phyloP scores from a whole-genome alignment of 2,797 vertebrate species.

The Meda fulgida region DNA sequence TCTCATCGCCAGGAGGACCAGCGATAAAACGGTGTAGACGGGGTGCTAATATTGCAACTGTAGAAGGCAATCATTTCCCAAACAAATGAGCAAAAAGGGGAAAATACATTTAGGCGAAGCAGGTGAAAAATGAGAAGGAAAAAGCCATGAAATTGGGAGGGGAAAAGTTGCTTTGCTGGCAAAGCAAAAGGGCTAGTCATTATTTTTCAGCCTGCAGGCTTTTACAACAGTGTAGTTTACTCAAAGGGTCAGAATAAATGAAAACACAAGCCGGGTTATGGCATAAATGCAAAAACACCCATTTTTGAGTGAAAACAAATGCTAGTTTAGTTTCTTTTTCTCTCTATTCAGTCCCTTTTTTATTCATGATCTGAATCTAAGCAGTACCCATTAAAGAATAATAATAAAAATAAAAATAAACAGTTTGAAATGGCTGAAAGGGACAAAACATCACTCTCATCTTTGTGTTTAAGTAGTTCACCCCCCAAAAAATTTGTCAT shows the following conservation, averaged over 20 bases:
- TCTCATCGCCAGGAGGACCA: constrained; percentile 4
- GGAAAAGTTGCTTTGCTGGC: constrained; percentile 78
- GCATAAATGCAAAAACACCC: constrained; percentile 65
- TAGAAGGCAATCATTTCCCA: constrained; percentile 42
- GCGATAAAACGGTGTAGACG: neutral
- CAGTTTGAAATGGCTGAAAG: neutral
- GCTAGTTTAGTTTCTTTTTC: neutral
- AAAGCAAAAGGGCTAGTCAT: constrained; percentile 67
- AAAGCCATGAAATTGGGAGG: constrained; percentile 72
- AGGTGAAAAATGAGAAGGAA: constrained; percentile 83
- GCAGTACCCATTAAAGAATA: neutral
- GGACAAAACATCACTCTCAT: neutral
- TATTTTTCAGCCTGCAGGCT: constrained; percentile 65
- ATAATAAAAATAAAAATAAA: neutral
- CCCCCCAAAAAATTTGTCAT: neutral
- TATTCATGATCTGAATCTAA: neutral
- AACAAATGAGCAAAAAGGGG: constrained; percentile 5
- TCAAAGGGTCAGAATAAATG: constrained; percentile 17
- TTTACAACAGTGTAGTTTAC: constrained; percentile 39
- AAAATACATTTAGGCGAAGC: constrained; percentile 57
- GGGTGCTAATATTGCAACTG: constrained; percentile 5
- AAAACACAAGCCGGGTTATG: constrained; percentile 34
- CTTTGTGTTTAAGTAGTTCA: neutral
- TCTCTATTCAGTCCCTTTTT: neutral
- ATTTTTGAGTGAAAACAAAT: constrained; percentile 35